A percentile compares a stretch with the other conserved stretches of the same genome.
These are phyloP conservation scores for Carterocephalus palaemon DNA, from an alignment of 2,888 invertebrate species.

Conservation along the genomic window DNA sequence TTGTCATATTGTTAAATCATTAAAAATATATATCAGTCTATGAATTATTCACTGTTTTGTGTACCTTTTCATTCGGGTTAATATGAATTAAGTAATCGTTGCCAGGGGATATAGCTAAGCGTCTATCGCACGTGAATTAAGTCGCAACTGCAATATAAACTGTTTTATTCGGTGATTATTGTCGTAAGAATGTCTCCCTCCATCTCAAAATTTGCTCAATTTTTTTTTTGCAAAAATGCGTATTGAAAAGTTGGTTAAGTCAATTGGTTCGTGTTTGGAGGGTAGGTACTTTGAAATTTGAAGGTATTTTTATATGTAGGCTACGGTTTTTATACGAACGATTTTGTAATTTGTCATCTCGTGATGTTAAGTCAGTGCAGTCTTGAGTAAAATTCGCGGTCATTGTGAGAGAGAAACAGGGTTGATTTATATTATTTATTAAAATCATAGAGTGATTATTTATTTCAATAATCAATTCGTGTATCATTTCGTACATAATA, in stretches of 20 bases:
- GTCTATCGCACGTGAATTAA: constrained; percentile 9
- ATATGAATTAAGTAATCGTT: too few species aligned
- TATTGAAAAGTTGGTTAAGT: constrained; percentile 4
- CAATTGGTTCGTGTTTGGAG: constrained; percentile 12
- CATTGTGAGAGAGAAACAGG: too few species aligned
- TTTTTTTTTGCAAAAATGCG: constrained; percentile 3
- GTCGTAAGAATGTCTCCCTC: constrained; percentile 23
- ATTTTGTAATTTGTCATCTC: too few species aligned
- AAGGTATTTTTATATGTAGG: constrained; percentile 18
- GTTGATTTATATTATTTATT: too few species aligned
- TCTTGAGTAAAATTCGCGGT: too few species aligned
- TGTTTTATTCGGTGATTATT: constrained; percentile 1
- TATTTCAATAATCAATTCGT: not conserved
- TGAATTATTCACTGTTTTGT: too few species aligned
- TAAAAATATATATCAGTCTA: too few species aligned
- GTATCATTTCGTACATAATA: constrained; percentile 3
- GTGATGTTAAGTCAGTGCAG: too few species aligned
- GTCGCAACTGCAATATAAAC: not conserved
- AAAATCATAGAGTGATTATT: not conserved
- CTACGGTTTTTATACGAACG: constrained; percentile 6
- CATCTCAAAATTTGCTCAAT: constrained; percentile 29
- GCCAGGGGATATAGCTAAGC: too few species aligned
- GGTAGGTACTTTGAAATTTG: constrained; percentile 13
- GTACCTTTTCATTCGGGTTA: too few species aligned
- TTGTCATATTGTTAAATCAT: too few species aligned